phyloP scores from a whole-genome alignment of 2,797 vertebrate genomes.

The Argyrosomus regius region DNA sequence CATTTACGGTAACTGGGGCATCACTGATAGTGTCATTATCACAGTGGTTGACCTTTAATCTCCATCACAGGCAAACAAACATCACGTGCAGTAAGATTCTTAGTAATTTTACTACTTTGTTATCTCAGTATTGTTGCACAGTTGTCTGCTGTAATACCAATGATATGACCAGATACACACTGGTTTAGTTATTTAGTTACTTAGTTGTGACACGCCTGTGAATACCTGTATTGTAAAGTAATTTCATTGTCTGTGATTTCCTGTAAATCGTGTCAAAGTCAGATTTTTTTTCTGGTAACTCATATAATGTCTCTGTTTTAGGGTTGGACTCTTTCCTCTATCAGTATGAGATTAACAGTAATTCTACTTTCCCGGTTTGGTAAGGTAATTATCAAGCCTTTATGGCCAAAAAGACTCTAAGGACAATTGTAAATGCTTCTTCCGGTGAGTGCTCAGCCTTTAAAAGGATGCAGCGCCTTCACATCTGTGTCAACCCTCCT shows the following conservation, averaged over 20 bases:
- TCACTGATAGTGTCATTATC: not conserved
- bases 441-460: not conserved
- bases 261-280: not conserved
- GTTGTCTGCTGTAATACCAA: not conserved
- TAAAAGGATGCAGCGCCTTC: slow-evolving; percentile 22
- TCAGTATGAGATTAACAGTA: not conserved
- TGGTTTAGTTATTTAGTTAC: not conserved
- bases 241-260: slow-evolving; percentile 1
- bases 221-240: not conserved
- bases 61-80: not conserved
- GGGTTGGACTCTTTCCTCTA: not conserved
- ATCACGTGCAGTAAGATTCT: not conserved
- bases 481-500: not conserved
- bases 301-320: not conserved
- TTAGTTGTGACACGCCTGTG: not conserved
- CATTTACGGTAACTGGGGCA: not conserved
- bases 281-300: not conserved
- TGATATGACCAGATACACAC: not conserved
- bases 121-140: not conserved
- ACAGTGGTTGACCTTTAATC: slow-evolving; percentile 9
- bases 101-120: not conserved
- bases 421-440: not conserved
- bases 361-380: accelerated
- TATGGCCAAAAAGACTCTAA: not conserved
- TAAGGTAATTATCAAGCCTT: slow-evolving; percentile 1